Percentiles rank a stretch among this genome's conserved stretches.
phyloP scores from a whole-genome alignment of 2,113 vertebrate species.

The Piaya cayana region DNA sequence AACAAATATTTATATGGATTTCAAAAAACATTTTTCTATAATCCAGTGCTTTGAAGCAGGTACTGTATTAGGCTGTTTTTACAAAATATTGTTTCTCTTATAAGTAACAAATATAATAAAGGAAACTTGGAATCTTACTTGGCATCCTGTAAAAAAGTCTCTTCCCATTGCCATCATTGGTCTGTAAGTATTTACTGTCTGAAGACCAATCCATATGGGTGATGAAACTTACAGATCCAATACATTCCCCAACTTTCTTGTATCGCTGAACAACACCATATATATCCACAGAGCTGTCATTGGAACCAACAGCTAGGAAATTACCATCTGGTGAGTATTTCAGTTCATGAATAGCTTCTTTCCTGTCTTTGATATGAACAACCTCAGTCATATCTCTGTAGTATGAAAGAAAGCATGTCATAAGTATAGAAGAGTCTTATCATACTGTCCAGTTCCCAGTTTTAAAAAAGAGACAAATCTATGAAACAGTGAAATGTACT shows the following conservation, averaged over 20 bases:
- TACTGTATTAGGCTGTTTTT: neutral
- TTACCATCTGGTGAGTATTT: slow-evolving; percentile 96
- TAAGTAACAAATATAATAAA: neutral
- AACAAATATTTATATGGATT: neutral
- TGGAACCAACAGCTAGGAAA: slow-evolving; percentile 94
- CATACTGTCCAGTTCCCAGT: neutral
- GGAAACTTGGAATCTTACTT: slow-evolving; percentile 77
- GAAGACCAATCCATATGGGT: slow-evolving; percentile 98
- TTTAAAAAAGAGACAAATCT: neutral
- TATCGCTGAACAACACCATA: slow-evolving; percentile 94
- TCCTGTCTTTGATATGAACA: slow-evolving; percentile 98
- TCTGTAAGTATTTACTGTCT: slow-evolving; percentile 94
- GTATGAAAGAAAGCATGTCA: slow-evolving; percentile 55
- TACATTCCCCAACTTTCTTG: slow-evolving; percentile 95
- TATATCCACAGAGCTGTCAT: slow-evolving; percentile 93
- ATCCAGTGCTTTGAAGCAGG: neutral
- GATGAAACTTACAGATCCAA: slow-evolving; percentile 91
- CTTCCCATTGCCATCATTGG: slow-evolving; percentile 91
- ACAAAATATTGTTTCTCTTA: neutral
- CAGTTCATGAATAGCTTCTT: slow-evolving; percentile 97
- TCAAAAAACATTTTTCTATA: neutral
- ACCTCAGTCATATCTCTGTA: slow-evolving; percentile 98
- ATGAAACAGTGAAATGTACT: neutral
- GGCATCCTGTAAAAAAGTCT: slow-evolving; percentile 97
- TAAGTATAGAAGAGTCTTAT: slow-evolving; percentile 37